Evolutionary conservation across 2,888 invertebrate genomes (phyloP), one percentile per base, ranked within the genome.

Genomic region (Pseudococcus longispinus): DNA sequence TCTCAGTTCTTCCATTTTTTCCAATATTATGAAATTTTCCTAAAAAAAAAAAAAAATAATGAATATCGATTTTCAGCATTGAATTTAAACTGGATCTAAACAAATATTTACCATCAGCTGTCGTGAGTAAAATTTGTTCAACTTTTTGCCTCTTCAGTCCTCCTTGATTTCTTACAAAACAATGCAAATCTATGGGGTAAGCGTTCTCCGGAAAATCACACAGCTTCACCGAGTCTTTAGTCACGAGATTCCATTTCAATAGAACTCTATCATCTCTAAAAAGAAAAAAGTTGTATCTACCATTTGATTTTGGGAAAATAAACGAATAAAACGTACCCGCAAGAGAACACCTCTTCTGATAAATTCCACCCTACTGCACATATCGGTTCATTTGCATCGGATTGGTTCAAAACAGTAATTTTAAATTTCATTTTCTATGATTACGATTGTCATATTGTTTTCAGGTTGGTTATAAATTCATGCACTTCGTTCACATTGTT

Each of bases 91-190:
- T n/a, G n/a, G n/a, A n/a, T n/a, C n/a, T n/a, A n/a, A n/a, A n/a
- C n/a, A n/a, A n/a, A n/a, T n/a, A n/a, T n/a, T n/a, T n/a, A 91
- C 98, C 98, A 92, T 98, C 97, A 18, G 96, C 95, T 87, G 97
- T 94, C 13, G 96, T 95, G 55, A 98, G 93, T 77, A 97, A 92
- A 89, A 98, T 94, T 32, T 96, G 94, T 90, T 98, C 98, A 23
- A 87, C 77, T 26, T 87, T 87, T 55, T 92, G 89, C 92, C 93
- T 89, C 92, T 93, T 89, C 91, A 91, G 89, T 89, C 91, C 60
- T 88, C 87, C 70, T 90, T 90, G 82, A 90, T 89, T 87, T 92
- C 91, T 89, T 92, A 96, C 95, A 90, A 96, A 94, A 93, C 97
- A 95, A 90, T 98, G 96, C 93, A 99, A 94, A 89, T 96, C 95